Conservation (phyloP, 2,888 invertebrate species). For the Synanthedon andrenaeformis region DNA sequence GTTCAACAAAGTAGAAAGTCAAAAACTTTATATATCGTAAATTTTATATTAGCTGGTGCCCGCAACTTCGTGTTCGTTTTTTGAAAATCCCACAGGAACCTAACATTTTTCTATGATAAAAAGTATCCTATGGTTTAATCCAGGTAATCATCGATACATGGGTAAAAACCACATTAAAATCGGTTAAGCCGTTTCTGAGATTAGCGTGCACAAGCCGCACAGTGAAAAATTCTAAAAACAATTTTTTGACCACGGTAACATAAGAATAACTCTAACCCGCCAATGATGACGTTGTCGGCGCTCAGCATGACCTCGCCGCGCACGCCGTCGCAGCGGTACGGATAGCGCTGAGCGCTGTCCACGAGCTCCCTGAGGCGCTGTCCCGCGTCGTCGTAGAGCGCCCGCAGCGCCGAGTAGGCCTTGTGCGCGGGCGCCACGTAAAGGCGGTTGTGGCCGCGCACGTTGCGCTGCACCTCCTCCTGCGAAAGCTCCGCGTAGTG, state of each 20-base stretch:
- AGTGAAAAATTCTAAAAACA: no score
- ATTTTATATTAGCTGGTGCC: neutral
- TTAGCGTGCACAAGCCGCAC: no score
- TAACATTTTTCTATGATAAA: no score
- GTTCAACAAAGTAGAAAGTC: slow-evolving; percentile 7
- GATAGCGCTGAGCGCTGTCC: slow-evolving; percentile 70
- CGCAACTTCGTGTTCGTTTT: no score
- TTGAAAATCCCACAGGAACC: no score
- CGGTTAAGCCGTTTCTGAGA: no score
- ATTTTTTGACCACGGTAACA: no score
- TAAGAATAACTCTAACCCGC: slow-evolving; percentile 66
- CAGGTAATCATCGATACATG: no score
- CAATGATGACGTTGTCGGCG: slow-evolving; percentile 74
- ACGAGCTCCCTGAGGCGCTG: slow-evolving; percentile 41
- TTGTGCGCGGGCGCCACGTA: slow-evolving; percentile 83
- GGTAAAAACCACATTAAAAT: no score
- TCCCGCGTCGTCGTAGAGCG: slow-evolving; percentile 69
- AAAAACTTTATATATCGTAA: neutral
- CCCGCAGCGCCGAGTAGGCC: slow-evolving; percentile 77
- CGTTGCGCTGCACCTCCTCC: slow-evolving; percentile 89
- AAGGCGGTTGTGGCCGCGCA: slow-evolving; percentile 88
- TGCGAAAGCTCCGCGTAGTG: slow-evolving; percentile 84
- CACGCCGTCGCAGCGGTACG: slow-evolving; percentile 82
- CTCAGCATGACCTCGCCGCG: slow-evolving; percentile 82
- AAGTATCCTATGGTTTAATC: no score